Conservation (phyloP, 2,797 vertebrate species). For the Erpetoichthys calabaricus region DNA sequence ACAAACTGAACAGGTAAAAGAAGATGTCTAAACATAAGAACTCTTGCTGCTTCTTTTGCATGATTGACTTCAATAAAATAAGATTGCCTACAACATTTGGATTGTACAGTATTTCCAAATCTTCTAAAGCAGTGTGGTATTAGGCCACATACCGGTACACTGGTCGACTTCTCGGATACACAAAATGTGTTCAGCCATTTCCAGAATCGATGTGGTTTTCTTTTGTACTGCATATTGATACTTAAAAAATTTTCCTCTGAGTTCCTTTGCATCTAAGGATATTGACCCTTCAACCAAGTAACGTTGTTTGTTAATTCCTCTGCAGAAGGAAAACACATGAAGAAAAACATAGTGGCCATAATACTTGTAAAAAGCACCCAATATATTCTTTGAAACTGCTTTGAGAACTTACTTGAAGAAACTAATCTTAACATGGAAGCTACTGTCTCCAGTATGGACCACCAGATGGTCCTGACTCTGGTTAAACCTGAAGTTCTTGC, state of each 20-base stretch:
- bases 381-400: neutral
- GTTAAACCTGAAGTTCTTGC: conserved; percentile 36
- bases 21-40: no score
- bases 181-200: accelerated
- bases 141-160: no score
- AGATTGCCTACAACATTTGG: no score
- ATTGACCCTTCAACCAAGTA: conserved; percentile 34
- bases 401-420: conserved; percentile 24
- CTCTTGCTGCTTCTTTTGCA: no score
- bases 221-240: conserved; percentile 30
- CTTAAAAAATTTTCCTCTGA: accelerated
- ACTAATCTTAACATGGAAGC: conserved; percentile 5
- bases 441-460: accelerated
- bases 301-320: conserved; percentile 9
- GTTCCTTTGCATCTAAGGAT: accelerated
- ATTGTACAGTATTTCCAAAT: no score
- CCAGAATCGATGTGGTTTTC: accelerated
- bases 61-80: no score
- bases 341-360: neutral
- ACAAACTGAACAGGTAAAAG: no score
- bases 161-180: no score
- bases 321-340: conserved; percentile 17
- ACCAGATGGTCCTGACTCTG: neutral
- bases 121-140: no score
- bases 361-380: neutral